Base-by-base conservation (phyloP, 2,888 invertebrate species). In the Mimachlamys varia region DNA sequence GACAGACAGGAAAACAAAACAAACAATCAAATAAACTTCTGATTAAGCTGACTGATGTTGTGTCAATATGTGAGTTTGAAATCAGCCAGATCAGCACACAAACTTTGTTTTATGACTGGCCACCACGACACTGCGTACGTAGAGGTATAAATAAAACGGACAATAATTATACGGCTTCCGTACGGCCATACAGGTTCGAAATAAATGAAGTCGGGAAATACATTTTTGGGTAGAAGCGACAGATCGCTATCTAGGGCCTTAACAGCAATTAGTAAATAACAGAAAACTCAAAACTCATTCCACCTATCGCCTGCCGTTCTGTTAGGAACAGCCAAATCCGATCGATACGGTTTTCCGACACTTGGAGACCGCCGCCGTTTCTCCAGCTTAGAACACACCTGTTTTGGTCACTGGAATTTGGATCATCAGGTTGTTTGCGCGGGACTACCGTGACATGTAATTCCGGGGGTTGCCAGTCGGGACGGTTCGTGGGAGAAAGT, bases 201-300 rank as follows among this genome's bases (percentile, higher is more conserved):
- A n/a, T 17, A 62, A 62, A 62, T 7, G 22, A 62, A 17, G n/a
- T n/a, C 62, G 3, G 22, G 22, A 22, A 22, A 22, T n/a, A n/a
- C n/a, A 62, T 62, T 62, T n/a, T 62, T 62, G n/a, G 62, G 62
- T n/a, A 22, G 62, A 62, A n/a, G 22, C n/a, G 62, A 22, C 62
- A 62, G 62, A 62, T 62, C 22, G 62, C 7, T 62, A 62, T 62
- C 62, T 62, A 7, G 0, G 62, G 22, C n/a, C 62, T n/a, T 22
- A 62, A 62, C 62, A 62, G n/a, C n/a, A 22, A 62, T 62, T 62
- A 62, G 62, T 62, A 62, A 62, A 62, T 22, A 62, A 62, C 62
- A 62, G 22, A 62, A 22, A 44, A 44, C 17, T 22, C 53, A 15
- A 19, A 44, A 44, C 7, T 44, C 44, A 44, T 44, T 44, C 44